Base-by-base conservation (phyloP, 2,797 vertebrate species). In the Enteromius mattozi region DNA sequence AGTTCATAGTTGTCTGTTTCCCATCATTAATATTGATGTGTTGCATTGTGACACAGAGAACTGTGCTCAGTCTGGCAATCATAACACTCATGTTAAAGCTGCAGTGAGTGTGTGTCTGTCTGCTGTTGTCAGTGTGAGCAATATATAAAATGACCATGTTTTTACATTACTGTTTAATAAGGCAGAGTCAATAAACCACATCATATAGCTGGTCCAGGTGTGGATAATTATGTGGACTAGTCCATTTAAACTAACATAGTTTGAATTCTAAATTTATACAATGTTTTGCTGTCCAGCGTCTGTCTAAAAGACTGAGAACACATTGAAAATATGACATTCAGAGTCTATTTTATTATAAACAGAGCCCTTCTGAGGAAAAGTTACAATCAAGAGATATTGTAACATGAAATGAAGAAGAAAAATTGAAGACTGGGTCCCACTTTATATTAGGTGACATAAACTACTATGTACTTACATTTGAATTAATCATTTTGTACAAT, bases 1-100 rank as follows among this genome's bases (percentile, higher is more conserved):
- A 70, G 75, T 72, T 82, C 75, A 85, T 75, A 66, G 37, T 45
- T 80, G 74, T 83, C 49, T 81, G 83, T 71, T 85, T 83, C 65
- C 61, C 59, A 65, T 80, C 69, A 81, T 16, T 84, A 65, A 84
- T 84, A 83, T 76, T 71, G 65, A 80, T 68, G 54, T 49, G 80
- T 81, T 78, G 77, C 72, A 68, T 80, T 51, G 30, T 61, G 78
- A 85, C 63, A 37, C 63, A 37, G 13, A 82, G 42, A 80, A 78
- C 59, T 30, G 70, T 47, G 14, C 42, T 47, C 27, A 35, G 8
- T 78, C 51, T 71, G 51, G 27, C 42, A 82, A 54, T 82, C 85
- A 59, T 69, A 40, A n/a, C 2, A 5, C 49, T 84, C 78, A 49
- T 61, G 17, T 33, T 59, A 56, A 40, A 42, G 35, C 54, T 19